A percentile compares a stretch with the other conserved stretches of the same genome.
Evolutionary conservation across 1,140 invertebrate species (phyloP).

Genomic region (Ceratina japonica): DNA sequence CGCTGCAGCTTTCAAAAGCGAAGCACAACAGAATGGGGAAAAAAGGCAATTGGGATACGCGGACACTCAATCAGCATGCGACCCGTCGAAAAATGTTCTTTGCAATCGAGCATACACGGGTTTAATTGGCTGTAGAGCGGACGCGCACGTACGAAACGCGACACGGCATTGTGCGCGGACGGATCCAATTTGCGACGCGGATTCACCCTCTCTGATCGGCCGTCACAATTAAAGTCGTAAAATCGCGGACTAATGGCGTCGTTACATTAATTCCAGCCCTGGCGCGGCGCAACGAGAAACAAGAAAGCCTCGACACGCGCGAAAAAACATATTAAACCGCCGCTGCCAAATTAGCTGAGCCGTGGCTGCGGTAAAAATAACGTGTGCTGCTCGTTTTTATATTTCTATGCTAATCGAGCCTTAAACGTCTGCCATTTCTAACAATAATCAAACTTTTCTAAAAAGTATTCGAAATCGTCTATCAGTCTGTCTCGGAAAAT

Average conservation of each 20-base stretch:
- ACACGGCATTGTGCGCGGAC: conserved; percentile 47
- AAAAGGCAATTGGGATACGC: conserved; percentile 38
- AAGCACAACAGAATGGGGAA: not conserved
- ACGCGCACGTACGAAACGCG: conserved; percentile 48
- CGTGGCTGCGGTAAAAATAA: too few species aligned
- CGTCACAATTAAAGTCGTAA: conserved; percentile 67
- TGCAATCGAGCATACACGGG: conserved; percentile 44
- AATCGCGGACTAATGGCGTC: conserved; percentile 63
- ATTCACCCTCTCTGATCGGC: conserved; percentile 42
- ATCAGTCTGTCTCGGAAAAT: too few species aligned
- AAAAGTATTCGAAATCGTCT: too few species aligned
- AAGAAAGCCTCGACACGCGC: too few species aligned
- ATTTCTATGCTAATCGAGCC: too few species aligned
- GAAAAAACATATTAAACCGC: not conserved
- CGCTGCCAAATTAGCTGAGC: too few species aligned
- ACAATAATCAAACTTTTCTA: too few species aligned
- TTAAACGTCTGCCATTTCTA: too few species aligned
- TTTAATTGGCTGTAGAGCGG: conserved; percentile 55
- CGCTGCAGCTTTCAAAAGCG: not conserved
- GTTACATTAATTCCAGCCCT: conserved; percentile 61
- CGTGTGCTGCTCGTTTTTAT: too few species aligned
- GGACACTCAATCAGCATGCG: conserved; percentile 43
- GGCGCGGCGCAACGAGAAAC: not conserved
- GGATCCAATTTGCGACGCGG: conserved; percentile 59
- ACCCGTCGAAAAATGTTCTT: conserved; percentile 47